Percentiles rank a stretch among this genome's conserved stretches.
phyloP scores from a whole-genome alignment of 2,113 vertebrate genomes.

The Phalacrocorax aristotelis region DNA sequence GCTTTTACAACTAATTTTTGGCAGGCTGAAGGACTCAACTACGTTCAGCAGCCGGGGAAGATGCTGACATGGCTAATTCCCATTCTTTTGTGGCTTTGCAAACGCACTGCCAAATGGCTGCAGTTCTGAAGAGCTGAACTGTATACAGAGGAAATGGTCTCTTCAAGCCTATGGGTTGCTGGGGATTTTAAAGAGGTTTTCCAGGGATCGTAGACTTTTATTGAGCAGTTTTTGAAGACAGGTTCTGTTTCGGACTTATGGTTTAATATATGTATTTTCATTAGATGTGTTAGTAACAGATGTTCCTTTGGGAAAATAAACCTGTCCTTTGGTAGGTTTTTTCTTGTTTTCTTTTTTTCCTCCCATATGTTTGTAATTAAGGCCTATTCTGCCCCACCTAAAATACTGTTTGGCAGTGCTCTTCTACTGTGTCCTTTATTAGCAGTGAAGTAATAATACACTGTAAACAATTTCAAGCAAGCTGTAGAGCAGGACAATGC shows the following conservation, averaged over 20 bases:
- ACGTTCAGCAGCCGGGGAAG: conserved; percentile 33
- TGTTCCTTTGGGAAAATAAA: conserved; percentile 16
- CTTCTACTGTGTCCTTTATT: background rate
- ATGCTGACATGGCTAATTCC: conserved; percentile 74
- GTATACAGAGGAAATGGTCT: conserved; percentile 60
- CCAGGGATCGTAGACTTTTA: conserved; percentile 3
- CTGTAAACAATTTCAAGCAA: background rate
- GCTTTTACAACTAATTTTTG: conserved; percentile 67
- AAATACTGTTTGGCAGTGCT: background rate
- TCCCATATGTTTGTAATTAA: background rate
- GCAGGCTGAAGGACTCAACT: conserved; percentile 56
- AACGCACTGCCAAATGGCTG: conserved; percentile 50
- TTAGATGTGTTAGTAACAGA: background rate
- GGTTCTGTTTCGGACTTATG: background rate
- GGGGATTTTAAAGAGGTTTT: conserved; percentile 43
- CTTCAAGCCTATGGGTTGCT: conserved; percentile 1
- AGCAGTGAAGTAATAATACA: background rate
- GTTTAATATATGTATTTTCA: conserved; percentile 12
- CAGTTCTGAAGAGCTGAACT: conserved; percentile 52
- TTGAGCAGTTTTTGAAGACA: background rate
- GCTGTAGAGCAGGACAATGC: background rate
- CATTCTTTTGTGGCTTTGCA: conserved; percentile 58
- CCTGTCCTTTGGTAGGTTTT: background rate
- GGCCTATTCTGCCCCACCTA: background rate
- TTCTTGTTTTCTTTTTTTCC: background rate